Evolutionary conservation across 2,797 vertebrate genomes (phyloP), one percentile per base, ranked within the genome.

Genomic region (Megaceryle alcyon): DNA sequence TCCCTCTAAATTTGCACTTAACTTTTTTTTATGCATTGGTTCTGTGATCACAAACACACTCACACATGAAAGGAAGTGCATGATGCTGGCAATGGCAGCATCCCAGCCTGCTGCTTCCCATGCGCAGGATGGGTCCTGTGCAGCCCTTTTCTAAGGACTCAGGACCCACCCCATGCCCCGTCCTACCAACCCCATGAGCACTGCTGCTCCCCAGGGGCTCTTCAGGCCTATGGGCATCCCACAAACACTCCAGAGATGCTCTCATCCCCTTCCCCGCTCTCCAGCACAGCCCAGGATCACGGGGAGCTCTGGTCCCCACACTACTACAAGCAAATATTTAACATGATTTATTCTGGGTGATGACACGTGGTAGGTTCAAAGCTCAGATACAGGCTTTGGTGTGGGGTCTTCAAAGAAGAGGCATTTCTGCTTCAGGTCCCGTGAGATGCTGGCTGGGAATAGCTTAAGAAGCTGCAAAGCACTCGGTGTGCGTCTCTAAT

Each of bases 371-470:
- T 3, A 1, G 53, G 46, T 88, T 96, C 95, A 97, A 94, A 94
- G 92, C 90, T 85, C 2, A 0, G 3, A 13, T 3, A 0, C 23
- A 33, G 48, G 54, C 94, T 97, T 96, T 97, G 90, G 86, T 76
- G 76, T 53, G 46, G 43, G 49, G 37, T 91, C 92, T 95, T 97
- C 94, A 96, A 96, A 96, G 95, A 26, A 14, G 56, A 73, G 35
- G n/a, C 33, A 7, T 88, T 76, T 79, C 46, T 82, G 93, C 44
- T 57, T 14, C 2, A 2, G 39, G 7, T 94, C 92, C 94, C 43
- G 0, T 5, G 57, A 57, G 92, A 82, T 2, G 48, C 28, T 14
- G 49, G 4, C 4, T 31, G 72, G 92, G 86, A 95, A 29, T 2
- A 18, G 71, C 83, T 76, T 6, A 3, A 26, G 93, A 8, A n/a